Base-by-base conservation (phyloP, 1,140 invertebrate species). In the Centruroides vittatus region DNA sequence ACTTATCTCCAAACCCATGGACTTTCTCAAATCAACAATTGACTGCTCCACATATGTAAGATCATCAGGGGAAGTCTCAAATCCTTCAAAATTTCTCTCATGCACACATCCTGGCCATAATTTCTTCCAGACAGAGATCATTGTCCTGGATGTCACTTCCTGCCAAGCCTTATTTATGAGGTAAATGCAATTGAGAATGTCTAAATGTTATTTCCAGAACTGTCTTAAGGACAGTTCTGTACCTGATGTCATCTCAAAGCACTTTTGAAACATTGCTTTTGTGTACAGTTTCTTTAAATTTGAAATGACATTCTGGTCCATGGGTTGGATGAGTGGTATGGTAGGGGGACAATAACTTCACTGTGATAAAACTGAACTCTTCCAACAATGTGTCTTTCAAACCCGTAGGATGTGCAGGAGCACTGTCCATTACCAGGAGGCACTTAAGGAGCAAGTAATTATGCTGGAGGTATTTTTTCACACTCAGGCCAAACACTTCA, bases 281-380 rank as follows among this genome's bases (percentile, higher is more conserved):
- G 60, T 65, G 59, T 68, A 69, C 3, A 65, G 57, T 34, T 65
- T 68, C 55, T 66, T 68, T 23, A 67, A 69, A 55, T 53, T 67
- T 9, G 52, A 35, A 63, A 65, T 65, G 13, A 65, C 54, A 2
- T 41, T 52, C 57, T 68, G 66, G 55, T 68, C 61, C 61, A 68
- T 64, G 11, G 62, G 63, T 51, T 66, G 51, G 36, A 68, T 53
- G 11, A 63, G 35, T 11, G 65, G 53, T 58, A 60, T 60, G 2
- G 58, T 65, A 46, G n/a, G 62, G 49, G 53, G 59, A 54, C n/a
- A 65, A 52, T 41, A 61, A 68, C 49, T 55, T 41, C 13, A 65
- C 55, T 55, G 62, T 64, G 50, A 68, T 34, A 13, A 6, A 47
- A 13, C 8, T 3, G 35, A 48, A 57, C 1, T n/a, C 12, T 6